Evolutionary conservation across 2,888 invertebrate species (phyloP).

Genomic region (Rhorus exstirpatorius): DNA sequence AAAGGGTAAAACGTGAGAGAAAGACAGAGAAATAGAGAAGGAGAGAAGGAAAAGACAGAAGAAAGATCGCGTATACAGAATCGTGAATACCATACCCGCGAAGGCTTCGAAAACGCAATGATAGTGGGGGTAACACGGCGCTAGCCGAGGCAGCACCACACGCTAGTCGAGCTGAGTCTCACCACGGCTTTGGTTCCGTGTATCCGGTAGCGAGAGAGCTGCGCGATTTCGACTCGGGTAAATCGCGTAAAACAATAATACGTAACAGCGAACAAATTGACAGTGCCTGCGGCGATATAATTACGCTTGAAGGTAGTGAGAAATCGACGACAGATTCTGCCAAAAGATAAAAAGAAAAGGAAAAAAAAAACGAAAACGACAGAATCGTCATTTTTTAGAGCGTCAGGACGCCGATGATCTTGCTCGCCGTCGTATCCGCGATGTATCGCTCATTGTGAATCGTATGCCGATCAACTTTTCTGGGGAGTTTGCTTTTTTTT

Average conservation of each 20-base stretch:
- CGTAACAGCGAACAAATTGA: not conserved
- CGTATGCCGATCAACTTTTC: constrained; percentile 44
- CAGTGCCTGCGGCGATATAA: not conserved
- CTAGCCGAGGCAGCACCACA: constrained; percentile 10
- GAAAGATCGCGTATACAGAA: not conserved
- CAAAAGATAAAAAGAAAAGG: not conserved
- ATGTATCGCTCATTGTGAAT: constrained; percentile 60
- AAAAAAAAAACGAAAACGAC: not conserved
- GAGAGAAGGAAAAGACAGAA: not conserved
- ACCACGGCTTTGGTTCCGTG: constrained; percentile 31
- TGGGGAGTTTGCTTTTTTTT: constrained; percentile 25
- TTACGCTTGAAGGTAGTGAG: constrained; percentile 3
- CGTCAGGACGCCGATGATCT: constrained; percentile 57
- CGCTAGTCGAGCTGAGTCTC: constrained; percentile 22
- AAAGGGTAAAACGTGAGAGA: not conserved
- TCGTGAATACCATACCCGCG: constrained; percentile 16
- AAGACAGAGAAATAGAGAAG: too few relatives aligned
- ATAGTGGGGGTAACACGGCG: constrained; percentile 30
- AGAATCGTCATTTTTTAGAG: constrained; percentile 17
- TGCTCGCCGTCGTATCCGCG: constrained; percentile 33
- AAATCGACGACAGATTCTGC: constrained; percentile 7
- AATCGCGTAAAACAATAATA: constrained; percentile 6
- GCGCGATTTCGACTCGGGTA: not conserved
- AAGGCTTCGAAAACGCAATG: constrained; percentile 21
- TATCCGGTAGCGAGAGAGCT: not conserved